Percentiles rank a stretch among this genome's conserved stretches.
Evolutionary conservation across 37 sponge, comb jelly and placozoan species (phyloP).

Genomic region (Bolinopsis microptera): DNA sequence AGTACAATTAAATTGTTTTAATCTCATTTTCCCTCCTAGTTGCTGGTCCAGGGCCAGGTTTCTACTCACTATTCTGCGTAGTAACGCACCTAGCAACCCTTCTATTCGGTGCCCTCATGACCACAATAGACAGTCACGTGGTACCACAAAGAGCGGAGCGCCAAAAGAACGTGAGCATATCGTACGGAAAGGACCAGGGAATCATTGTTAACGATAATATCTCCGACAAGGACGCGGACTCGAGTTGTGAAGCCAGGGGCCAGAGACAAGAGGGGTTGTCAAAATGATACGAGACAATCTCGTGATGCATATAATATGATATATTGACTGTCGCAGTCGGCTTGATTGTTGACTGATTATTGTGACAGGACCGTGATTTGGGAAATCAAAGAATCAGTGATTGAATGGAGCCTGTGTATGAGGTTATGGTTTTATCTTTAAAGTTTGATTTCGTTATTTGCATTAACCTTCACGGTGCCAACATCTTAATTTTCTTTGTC

Average conservation of each 20-base stretch:
- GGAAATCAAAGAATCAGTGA: background rate
- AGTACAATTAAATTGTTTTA: too few species aligned
- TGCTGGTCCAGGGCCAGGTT: conserved; percentile 9
- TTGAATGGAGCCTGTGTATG: background rate
- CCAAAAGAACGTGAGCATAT: background rate
- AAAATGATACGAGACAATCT: too few species aligned
- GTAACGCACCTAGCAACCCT: background rate
- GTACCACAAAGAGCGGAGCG: background rate
- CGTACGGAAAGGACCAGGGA: background rate
- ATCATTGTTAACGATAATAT: background rate
- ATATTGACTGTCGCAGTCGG: background rate
- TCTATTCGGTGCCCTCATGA: conserved; percentile 12
- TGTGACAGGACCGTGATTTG: background rate
- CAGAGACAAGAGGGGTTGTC: too few species aligned
- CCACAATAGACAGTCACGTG: background rate
- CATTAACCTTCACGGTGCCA: background rate
- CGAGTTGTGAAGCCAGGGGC: background rate
- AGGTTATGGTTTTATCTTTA: background rate
- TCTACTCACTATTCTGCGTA: conserved; percentile 1
- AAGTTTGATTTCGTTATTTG: background rate
- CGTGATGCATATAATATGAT: too few species aligned
- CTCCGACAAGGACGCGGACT: background rate
- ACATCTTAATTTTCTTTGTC: too few species aligned
- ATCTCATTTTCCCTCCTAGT: too few species aligned
- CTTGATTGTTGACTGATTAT: background rate